Percentiles rank a stretch among this genome's conserved stretches.
Evolutionary conservation across 2,888 invertebrate species (phyloP).

Genomic region (Tenthredo distinguenda): DNA sequence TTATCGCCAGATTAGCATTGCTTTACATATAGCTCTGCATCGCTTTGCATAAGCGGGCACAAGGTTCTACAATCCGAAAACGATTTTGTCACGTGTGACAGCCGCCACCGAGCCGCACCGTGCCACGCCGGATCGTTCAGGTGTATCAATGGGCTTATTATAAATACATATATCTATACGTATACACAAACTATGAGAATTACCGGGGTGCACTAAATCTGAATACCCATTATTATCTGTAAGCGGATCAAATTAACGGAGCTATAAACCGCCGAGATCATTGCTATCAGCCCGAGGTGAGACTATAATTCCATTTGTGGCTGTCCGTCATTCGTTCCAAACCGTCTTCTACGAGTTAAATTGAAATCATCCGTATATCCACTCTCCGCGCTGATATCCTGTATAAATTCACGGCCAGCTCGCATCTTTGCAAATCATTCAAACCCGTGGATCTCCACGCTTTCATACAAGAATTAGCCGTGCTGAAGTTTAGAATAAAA

Average conservation of each 20-base stretch:
- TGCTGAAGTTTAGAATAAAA: neutral
- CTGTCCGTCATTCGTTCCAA: neutral
- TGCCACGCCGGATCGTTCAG: neutral
- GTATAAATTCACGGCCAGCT: too few species aligned
- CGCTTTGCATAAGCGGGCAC: conserved; percentile 69
- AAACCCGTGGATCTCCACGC: neutral
- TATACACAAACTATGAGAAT: conserved; percentile 1
- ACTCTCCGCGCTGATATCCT: neutral
- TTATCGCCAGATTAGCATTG: conserved; percentile 76
- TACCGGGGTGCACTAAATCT: conserved; percentile 3
- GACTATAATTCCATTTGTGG: neutral
- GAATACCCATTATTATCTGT: conserved; percentile 29
- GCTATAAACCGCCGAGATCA: conserved; percentile 13
- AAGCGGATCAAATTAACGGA: conserved; percentile 39
- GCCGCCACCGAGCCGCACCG: neutral
- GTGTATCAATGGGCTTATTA: conserved; percentile 43
- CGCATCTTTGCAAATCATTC: neutral
- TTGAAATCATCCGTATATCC: neutral
- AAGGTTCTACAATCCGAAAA: conserved; percentile 36
- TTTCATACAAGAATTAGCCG: neutral
- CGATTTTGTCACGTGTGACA: conserved; percentile 36
- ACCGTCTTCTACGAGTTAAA: neutral
- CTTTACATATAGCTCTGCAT: conserved; percentile 76
- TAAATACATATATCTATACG: neutral
- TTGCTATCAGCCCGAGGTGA: neutral